Evolutionary conservation across 2,888 invertebrate species (phyloP).

Genomic region (Polydrusus pterygomalis): DNA sequence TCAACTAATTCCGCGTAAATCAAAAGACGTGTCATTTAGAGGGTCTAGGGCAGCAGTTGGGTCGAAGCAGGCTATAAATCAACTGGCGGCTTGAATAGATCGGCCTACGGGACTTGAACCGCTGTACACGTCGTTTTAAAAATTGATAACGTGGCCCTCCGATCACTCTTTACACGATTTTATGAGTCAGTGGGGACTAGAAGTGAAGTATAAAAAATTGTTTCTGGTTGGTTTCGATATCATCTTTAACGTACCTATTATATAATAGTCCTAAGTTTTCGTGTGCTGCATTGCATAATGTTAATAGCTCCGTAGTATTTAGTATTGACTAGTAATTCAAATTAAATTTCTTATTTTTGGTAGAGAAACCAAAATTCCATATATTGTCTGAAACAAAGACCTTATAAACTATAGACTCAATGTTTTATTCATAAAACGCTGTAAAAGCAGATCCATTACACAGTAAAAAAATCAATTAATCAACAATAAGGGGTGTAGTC

Average conservation of each 20-base stretch:
- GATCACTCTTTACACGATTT: conserved; percentile 54
- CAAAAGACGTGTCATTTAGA: conserved; percentile 63
- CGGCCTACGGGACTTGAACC: conserved; percentile 63
- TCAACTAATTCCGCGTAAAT: conserved; percentile 62
- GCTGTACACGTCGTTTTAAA: conserved; percentile 58
- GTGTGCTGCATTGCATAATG: no score
- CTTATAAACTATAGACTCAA: no score
- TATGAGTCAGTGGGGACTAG: conserved; percentile 50
- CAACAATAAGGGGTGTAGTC: no score
- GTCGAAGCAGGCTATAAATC: conserved; percentile 64
- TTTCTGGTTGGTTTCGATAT: conserved; percentile 9
- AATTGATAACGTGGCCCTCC: conserved; percentile 60
- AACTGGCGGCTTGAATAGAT: conserved; percentile 63
- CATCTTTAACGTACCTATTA: conserved; percentile 3
- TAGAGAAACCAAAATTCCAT: no score
- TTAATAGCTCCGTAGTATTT: no score
- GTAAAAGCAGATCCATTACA: no score
- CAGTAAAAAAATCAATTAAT: no score
- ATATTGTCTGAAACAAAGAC: no score
- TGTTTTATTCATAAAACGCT: no score
- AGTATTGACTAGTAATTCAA: no score
- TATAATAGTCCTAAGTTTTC: no score
- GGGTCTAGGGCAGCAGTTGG: conserved; percentile 59
- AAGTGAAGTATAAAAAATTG: conserved; percentile 34
- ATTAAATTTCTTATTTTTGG: no score